These are phyloP conservation scores for Chlorodrepanis virens DNA, from an alignment of 2,113 vertebrate species.

Conservation along the genomic window DNA sequence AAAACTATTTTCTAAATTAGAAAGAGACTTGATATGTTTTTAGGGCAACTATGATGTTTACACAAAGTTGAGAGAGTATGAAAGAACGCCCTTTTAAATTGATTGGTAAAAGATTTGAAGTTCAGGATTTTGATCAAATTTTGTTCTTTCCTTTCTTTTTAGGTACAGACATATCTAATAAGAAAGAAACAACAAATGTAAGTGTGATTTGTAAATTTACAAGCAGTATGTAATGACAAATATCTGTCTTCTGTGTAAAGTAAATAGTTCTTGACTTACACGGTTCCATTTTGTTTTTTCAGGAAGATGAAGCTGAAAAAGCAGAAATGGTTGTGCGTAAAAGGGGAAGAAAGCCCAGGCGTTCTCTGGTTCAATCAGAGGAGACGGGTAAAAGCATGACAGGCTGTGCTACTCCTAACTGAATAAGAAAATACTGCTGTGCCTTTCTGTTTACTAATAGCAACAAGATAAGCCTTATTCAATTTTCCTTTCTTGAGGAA, in stretches of 20 bases:
- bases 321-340: constrained; percentile 36
- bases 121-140: not conserved
- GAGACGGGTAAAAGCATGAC: constrained; percentile 77
- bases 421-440: not conserved
- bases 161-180: constrained; percentile 60
- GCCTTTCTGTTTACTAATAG: constrained; percentile 33
- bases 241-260: not conserved
- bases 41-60: not conserved
- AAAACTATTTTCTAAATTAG: not conserved
- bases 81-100: not conserved
- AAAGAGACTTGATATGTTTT: not conserved
- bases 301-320: constrained; percentile 71
- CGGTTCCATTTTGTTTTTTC: not conserved
- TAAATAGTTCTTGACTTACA: not conserved
- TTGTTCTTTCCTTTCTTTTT: not conserved
- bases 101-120: not conserved
- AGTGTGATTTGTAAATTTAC: constrained; percentile 37
- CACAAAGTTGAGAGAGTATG: not conserved
- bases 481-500: constrained; percentile 40
- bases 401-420: not conserved
- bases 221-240: not conserved
- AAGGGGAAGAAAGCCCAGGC: constrained; percentile 74
- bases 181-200: constrained; percentile 66
- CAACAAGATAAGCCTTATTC: constrained; percentile 38
- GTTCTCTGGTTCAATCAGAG: constrained; percentile 58